Evolutionary conservation across 2,113 vertebrate genomes (phyloP), one percentile per base, ranked within the genome.

Genomic region (Catharus bicknelli): DNA sequence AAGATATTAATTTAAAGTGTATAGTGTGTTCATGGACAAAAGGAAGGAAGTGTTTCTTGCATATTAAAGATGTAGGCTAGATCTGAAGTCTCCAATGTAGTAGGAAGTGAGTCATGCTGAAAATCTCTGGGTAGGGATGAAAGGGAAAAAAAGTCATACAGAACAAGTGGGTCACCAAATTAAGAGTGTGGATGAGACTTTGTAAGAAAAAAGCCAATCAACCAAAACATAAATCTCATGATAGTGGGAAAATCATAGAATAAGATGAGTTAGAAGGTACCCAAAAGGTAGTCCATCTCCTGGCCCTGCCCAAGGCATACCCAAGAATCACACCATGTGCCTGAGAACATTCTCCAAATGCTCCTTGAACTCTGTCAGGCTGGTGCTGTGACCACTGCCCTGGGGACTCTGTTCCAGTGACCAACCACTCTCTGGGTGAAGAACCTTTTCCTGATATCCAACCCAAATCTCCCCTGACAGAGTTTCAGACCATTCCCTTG

Each of bases 321-420:
- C 54, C 38, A 22, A 36, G 36, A 53, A 4, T 27, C 32, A 36
- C 36, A 51, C 21, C 25, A 3, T 4, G 8, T 27, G 14, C 13
- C 32, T 3, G 2, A 22, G 26, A 68, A 3, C 11, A 27, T 45
- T 45, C 38, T 38, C 21, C 21, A 45, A 68, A 38, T 0, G 0
- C 72, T 36, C 10, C 17, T 8, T 59, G 53, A 76, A 3, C 17
- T 68, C 70, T 85, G 20, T 17, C 36, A 76, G 45, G 13, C 5
- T 67, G 11, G 11, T 7, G 16, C 36, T 67, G 32, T 43, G 26
- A 43, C 13, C 9, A 10, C 1, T 68, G 0, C 14, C 32, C 14
- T 43, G 21, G 1, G 54, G 26, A 68, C 9, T 21, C 20, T 32
- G 11, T 45, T 53, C 36, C 62, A 43, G 4, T 32, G 45, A 14